Evolutionary conservation across 2,888 invertebrate species (phyloP), one percentile per base, ranked within the genome.

Genomic region (Dryadula phaetusa): DNA sequence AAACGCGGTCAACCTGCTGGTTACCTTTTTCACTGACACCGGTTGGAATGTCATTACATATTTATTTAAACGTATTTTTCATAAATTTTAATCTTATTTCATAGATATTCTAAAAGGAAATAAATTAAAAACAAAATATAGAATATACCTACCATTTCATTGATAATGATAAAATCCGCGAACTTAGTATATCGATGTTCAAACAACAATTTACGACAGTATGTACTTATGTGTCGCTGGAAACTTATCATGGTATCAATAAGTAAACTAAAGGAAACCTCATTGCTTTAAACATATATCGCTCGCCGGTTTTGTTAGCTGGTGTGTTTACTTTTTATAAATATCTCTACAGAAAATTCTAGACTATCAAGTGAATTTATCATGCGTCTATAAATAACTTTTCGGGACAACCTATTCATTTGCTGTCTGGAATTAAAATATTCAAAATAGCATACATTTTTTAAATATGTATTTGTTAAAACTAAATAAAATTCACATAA

Each of bases 241-340:
- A 75, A 76, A 79, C 77, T 84, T 85, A 85, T 82, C 84, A 75
- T 66, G 64, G 65, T 87, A 87, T 88, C 89, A 87, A 79, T 84
- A 86, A 84, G 87, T 78, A 88, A 89, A 89, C 86, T 80, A 62
- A 77, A 83, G 76, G 76, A 80, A 77, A 79, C 79, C 78, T 80
- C 76, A 76, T 83, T 84, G 83, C 83, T 86, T 83, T 82, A 79
- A 84, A 84, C 82, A 82, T 82, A 76, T 81, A 79, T 79, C 77
- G 77, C 64, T 70, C 70, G 67, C 52, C 32, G 69, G 67, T 62
- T 66, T 65, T 72, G 70, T 75, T 58, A 70, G 62, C 67, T 37
- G 12, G 32, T 49, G 46, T 56, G 28, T 62, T 64, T 52, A 52
- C 44, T 54, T 62, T 49, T 46, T 10, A 40, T 60, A 44, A 60